Conservation (phyloP, 2,888 invertebrate genomes). For the Masnerella sp. region DNA sequence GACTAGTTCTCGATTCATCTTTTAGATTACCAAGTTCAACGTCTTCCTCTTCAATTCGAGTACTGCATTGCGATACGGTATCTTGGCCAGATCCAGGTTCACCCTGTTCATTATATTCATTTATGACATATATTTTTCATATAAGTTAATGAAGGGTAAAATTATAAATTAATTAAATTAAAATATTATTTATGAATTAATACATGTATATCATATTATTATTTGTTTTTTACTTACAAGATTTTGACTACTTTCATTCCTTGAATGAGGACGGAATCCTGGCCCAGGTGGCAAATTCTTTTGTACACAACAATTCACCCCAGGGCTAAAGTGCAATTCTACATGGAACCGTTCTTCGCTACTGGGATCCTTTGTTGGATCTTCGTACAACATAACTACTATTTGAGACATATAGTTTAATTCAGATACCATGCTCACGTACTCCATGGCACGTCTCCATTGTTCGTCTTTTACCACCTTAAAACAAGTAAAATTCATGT, state of each 20-base stretch:
- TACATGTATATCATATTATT: too few species aligned
- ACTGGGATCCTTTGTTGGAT: conserved; percentile 95
- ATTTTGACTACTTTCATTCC: conserved; percentile 84
- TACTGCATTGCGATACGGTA: conserved; percentile 73
- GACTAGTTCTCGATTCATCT: conserved; percentile 68
- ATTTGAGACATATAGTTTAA: conserved; percentile 99
- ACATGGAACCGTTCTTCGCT: conserved; percentile 98
- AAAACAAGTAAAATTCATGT: conserved; percentile 14
- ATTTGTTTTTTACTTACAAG: conserved; percentile 80
- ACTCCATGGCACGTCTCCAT: conserved; percentile 99
- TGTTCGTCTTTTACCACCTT: conserved; percentile 92
- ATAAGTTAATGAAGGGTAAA: too few species aligned
- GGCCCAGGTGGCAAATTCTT: conserved; percentile 96
- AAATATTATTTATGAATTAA: too few species aligned
- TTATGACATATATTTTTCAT: too few species aligned
- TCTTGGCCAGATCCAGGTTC: conserved; percentile 70
- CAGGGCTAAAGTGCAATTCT: conserved; percentile 99
- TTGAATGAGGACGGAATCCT: conserved; percentile 93
- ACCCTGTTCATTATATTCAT: conserved; percentile 64
- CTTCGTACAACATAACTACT: conserved; percentile 99
- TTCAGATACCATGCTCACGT: conserved; percentile 97
- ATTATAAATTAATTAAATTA: too few species aligned
- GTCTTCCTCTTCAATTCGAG: conserved; percentile 84
- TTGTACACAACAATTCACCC: conserved; percentile 97
- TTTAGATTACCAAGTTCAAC: conserved; percentile 71